Evolutionary conservation across 2,888 invertebrate species (phyloP), one percentile per base, ranked within the genome.

Genomic region (Sycophila texana): DNA sequence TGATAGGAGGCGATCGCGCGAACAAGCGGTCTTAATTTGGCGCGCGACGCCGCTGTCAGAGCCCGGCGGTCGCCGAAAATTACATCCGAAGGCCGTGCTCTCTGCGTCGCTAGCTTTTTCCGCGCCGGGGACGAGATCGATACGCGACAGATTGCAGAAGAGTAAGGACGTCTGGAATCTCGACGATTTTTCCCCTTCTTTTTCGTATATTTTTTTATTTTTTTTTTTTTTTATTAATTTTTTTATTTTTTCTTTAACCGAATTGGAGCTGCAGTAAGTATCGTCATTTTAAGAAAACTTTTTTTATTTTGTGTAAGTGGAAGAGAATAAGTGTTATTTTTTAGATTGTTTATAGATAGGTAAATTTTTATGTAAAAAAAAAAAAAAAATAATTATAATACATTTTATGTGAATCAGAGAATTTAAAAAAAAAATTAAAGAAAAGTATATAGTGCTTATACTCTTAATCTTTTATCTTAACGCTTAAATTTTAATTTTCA

Each of bases 11-110:
- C 65, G 57, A 26, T 30, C 5, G 86, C 85, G 82, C 84, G 82
- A 86, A 89, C 87, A 89, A 89, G 85, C 86, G 87, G 86, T 87
- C 86, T 85, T 87, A 87, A 88, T 89, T 89, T 86, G 80, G 84
- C 83, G 81, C 83, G 84, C 20, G 26, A 14, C n/a, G 55, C 12
- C 16, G 22, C 47, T 63, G 61, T 22, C 61, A 61, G 61, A 5
- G 49, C 16, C 7, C 12, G 51, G 77, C 81, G 79, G 83, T 86
- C 84, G 86, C 84, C 39, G 86, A 86, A 88, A 86, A 88, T 88
- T 88, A 85, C 84, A 86, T 83, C 83, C 85, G 67, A 67, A 83
- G 85, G 82, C 39, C 39, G 39, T 10, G 7, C 39, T 7, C 39
- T 4, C 30, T 7, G 30, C 30, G 30, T 30, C 30, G 30, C 10